Percentiles rank a stretch among this genome's conserved stretches.
These are phyloP conservation scores for Charina bottae DNA, from an alignment of 2,113 vertebrate species.

Conservation along the genomic window DNA sequence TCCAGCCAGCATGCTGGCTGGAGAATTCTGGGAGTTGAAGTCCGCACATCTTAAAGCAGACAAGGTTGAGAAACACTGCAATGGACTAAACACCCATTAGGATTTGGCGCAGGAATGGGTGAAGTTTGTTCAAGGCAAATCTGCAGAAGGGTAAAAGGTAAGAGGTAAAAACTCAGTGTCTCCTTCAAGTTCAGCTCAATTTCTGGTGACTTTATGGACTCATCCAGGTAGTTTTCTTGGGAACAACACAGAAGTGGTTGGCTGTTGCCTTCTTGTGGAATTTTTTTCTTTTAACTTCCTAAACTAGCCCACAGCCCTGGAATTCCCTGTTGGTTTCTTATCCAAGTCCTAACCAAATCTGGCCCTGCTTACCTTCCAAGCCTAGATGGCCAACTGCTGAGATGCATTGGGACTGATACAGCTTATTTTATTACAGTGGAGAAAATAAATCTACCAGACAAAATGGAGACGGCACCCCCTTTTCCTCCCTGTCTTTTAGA, in stretches of 20 bases:
- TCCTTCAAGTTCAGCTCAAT: background rate
- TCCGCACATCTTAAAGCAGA: too few relatives aligned
- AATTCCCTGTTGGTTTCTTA: background rate
- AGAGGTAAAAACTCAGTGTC: background rate
- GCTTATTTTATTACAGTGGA: background rate
- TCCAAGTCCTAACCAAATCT: too few relatives aligned
- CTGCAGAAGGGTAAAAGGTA: background rate
- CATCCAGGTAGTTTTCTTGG: background rate
- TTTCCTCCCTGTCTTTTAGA: background rate
- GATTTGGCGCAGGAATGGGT: background rate
- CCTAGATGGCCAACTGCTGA: background rate
- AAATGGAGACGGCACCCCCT: background rate
- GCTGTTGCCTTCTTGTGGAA: background rate
- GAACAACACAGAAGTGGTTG: background rate
- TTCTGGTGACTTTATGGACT: background rate
- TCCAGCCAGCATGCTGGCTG: too few relatives aligned
- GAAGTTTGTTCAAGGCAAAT: background rate
- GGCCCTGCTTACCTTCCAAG: too few relatives aligned
- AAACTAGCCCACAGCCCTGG: background rate
- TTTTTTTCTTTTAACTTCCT: background rate
- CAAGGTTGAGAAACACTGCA: too few relatives aligned
- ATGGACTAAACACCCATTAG: background rate
- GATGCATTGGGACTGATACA: background rate
- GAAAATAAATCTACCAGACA: background rate
- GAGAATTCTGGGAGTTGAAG: too few relatives aligned